Evolutionary conservation across 2,113 vertebrate species (phyloP).

Genomic region (Hirundichthys speculiger): DNA sequence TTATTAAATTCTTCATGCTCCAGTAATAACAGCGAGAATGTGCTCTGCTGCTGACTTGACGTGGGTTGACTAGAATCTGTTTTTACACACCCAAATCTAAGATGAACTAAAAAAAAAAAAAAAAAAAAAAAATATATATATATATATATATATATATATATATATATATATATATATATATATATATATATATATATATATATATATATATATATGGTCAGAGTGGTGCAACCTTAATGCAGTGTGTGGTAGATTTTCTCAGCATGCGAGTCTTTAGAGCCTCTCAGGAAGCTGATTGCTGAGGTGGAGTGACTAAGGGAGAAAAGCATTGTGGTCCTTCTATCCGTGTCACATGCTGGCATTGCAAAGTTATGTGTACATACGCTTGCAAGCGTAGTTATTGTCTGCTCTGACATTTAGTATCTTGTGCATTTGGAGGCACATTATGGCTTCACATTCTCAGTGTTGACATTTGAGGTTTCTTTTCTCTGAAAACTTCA

Average conservation of each 20-base stretch:
- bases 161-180: too few relatives aligned
- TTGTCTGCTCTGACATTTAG: constrained; percentile 38
- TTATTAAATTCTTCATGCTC: constrained; percentile 44
- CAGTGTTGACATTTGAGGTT: constrained; percentile 42
- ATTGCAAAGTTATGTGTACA: neutral
- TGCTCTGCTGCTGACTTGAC: constrained; percentile 23
- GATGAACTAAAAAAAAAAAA: neutral
- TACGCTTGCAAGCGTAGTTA: neutral
- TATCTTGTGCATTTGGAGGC: constrained; percentile 28
- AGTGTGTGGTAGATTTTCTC: constrained; percentile 19
- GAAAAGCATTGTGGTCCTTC: constrained; percentile 37
- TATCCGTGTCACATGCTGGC: constrained; percentile 49
- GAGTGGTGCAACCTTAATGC: constrained; percentile 13
- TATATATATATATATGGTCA: too few relatives aligned
- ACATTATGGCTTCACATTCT: constrained; percentile 37
- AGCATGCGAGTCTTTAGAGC: constrained; percentile 24
- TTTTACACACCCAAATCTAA: constrained; percentile 9
- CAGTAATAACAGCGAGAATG: constrained; percentile 17
- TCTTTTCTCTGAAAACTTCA: constrained; percentile 18
- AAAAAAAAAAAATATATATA: too few relatives aligned
- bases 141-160: too few relatives aligned
- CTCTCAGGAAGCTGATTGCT: constrained; percentile 31
- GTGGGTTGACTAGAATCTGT: constrained; percentile 2
- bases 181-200: too few relatives aligned
- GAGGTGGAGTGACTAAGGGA: constrained; percentile 35